Conservation (phyloP, 2,113 vertebrate species). For the Chlamydotis undulata region DNA sequence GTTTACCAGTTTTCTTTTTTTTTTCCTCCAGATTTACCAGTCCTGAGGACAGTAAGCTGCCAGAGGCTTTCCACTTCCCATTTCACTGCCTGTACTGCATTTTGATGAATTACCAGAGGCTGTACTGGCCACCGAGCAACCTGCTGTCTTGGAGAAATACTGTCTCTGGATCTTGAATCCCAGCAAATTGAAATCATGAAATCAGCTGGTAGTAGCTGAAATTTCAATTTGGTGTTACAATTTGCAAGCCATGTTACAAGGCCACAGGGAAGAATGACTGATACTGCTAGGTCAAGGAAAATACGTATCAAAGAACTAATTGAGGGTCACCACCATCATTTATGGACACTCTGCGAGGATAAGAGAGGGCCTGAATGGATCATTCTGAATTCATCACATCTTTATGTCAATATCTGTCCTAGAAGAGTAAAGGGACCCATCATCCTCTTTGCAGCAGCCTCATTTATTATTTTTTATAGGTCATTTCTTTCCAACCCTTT, state of each 20-base stretch:
- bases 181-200: background rate
- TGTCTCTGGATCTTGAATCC: background rate
- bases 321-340: constrained; percentile 23
- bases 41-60: background rate
- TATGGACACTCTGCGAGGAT: background rate
- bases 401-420: constrained; percentile 32
- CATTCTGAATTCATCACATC: background rate
- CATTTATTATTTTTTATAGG: constrained; percentile 27
- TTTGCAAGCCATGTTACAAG: constrained; percentile 17
- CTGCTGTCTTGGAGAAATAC: constrained; percentile 25
- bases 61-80: background rate
- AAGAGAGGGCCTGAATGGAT: background rate
- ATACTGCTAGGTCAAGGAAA: constrained; percentile 16
- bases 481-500: constrained; percentile 11
- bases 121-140: background rate
- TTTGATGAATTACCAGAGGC: background rate
- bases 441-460: background rate
- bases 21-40: background rate
- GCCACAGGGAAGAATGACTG: background rate
- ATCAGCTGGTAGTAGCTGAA: constrained; percentile 15
- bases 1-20: background rate
- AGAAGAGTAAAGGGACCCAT: background rate
- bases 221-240: constrained; percentile 21
- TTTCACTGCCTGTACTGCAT: background rate
- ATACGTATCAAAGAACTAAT: background rate